These are phyloP conservation scores for Aegotheles bennettii DNA, from an alignment of 2,113 vertebrate species.

Conservation along the genomic window DNA sequence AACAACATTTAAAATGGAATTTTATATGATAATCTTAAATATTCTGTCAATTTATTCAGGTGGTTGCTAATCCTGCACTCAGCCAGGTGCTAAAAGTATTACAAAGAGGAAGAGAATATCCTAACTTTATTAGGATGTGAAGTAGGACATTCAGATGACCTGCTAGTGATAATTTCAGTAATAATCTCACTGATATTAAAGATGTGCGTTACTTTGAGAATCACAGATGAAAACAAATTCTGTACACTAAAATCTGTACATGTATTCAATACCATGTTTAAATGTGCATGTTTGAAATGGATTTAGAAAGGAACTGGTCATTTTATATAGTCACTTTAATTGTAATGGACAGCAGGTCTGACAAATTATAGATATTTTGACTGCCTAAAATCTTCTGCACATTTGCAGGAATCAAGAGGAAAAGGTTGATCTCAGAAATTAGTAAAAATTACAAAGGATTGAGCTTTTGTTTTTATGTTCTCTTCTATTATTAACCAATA, in stretches of 20 bases:
- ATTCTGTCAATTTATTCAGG: not conserved
- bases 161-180: not conserved
- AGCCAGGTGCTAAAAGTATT: not conserved
- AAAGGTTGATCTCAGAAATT: not conserved
- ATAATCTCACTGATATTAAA: not conserved
- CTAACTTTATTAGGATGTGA: not conserved
- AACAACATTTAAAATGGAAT: not conserved
- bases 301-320: not conserved
- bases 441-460: not conserved
- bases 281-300: not conserved
- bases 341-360: not conserved
- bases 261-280: not conserved
- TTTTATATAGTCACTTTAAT: not conserved
- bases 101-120: not conserved
- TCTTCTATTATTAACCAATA: not conserved
- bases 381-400: not conserved
- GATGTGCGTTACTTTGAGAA: not conserved
- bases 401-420: not conserved
- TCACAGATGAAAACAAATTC: not conserved
- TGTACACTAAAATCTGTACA: not conserved
- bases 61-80: not conserved
- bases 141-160: not conserved
- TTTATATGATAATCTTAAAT: not conserved
- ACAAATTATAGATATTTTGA: not conserved
- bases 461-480: not conserved